These are phyloP conservation scores for Syngnathoides biaculeatus DNA, from an alignment of 2,113 vertebrate species.

Conservation along the genomic window DNA sequence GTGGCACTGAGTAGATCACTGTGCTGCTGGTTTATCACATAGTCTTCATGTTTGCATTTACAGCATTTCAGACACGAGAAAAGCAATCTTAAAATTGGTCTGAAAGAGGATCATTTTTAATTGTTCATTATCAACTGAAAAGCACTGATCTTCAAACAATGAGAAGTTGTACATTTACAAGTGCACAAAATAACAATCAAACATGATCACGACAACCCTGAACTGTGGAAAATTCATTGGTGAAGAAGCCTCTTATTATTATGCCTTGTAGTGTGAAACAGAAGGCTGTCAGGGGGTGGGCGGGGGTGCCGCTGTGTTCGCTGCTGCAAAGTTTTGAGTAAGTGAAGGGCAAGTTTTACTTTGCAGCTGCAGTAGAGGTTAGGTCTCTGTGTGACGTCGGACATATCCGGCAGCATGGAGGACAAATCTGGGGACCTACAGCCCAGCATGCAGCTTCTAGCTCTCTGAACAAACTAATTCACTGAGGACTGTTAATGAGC, in stretches of 20 bases:
- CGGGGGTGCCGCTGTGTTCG: constrained; percentile 45
- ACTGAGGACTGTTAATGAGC: constrained; percentile 43
- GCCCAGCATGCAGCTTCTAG: constrained; percentile 9
- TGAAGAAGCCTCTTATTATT: constrained; percentile 13
- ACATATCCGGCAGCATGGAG: constrained; percentile 32
- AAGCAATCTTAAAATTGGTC: background rate
- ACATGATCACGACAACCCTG: background rate
- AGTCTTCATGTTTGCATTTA: no score
- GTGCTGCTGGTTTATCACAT: no score
- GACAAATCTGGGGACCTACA: constrained; percentile 38
- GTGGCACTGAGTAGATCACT: no score
- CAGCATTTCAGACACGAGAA: no score
- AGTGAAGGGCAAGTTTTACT: constrained; percentile 51
- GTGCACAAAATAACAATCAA: background rate
- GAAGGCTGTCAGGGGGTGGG: constrained; percentile 52
- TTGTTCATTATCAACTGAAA: constrained; percentile 28
- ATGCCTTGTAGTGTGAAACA: constrained; percentile 39
- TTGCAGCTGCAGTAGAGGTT: constrained; percentile 48
- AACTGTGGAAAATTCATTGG: background rate
- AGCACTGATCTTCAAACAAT: background rate
- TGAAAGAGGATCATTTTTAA: constrained; percentile 30
- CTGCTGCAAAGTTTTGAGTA: constrained; percentile 47
- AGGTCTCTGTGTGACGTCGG: constrained; percentile 44
- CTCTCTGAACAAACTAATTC: constrained; percentile 17
- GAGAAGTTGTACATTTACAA: background rate